Conservation (phyloP, 2,797 vertebrate species). For the Crocidura indochinensis region DNA sequence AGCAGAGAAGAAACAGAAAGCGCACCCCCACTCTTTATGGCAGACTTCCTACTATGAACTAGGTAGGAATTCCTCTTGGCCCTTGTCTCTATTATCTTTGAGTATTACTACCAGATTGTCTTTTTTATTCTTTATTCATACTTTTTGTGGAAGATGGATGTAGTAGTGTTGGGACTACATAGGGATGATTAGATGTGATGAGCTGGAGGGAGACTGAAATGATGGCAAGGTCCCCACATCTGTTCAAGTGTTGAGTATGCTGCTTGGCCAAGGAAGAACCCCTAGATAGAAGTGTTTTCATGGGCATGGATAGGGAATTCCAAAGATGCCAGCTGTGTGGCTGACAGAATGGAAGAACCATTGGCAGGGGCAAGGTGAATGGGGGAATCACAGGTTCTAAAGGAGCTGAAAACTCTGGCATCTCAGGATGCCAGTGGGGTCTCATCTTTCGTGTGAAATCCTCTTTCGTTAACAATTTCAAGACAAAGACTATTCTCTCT, state of each 20-base stretch:
- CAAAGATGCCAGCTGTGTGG: background rate
- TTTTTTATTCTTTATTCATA: background rate
- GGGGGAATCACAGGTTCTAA: background rate
- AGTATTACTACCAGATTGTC: too few species aligned
- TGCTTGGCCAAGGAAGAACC: background rate
- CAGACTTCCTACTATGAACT: too few species aligned
- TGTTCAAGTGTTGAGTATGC: background rate
- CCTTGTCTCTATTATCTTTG: too few species aligned
- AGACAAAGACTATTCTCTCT: background rate
- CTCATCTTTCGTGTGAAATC: background rate
- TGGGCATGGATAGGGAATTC: background rate
- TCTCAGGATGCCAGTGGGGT: background rate
- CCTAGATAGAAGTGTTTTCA: background rate
- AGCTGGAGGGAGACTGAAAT: background rate
- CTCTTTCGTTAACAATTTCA: slow-evolving; percentile 37
- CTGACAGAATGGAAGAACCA: background rate
- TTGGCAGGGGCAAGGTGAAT: background rate
- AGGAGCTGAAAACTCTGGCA: background rate
- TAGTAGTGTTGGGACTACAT: background rate
- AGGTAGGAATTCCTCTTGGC: too few species aligned
- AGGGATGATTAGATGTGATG: background rate
- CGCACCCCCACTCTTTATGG: too few species aligned
- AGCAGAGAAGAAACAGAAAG: too few species aligned
- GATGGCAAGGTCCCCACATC: background rate
- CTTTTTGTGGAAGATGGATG: background rate